Conservation (phyloP, 1,140 invertebrate species). For the Orchestia grillus region DNA sequence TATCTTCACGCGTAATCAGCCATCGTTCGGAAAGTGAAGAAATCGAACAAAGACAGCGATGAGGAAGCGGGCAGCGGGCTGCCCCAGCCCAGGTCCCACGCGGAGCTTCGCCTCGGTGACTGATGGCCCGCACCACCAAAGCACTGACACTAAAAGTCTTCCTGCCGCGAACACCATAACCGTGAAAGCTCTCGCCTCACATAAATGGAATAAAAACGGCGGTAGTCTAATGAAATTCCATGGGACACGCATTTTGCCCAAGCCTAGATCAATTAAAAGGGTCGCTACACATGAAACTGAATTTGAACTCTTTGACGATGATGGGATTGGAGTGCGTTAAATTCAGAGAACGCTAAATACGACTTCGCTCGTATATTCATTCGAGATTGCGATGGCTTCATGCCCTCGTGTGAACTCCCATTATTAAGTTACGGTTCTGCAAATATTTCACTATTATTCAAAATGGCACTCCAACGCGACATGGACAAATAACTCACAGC, state of each 20-base stretch:
- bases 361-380: not conserved
- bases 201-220: constrained; percentile 34
- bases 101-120: not conserved
- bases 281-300: not conserved
- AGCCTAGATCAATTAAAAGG: not conserved
- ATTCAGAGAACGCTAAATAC: not conserved
- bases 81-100: not conserved
- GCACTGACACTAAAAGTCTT: constrained; percentile 52
- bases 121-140: constrained; percentile 29
- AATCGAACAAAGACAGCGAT: too few species aligned
- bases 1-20: too few species aligned
- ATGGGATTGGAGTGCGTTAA: not conserved
- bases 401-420: not conserved
- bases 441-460: not conserved
- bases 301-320: not conserved
- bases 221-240: constrained; percentile 40
- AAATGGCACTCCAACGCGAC: not conserved
- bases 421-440: not conserved
- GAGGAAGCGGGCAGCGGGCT: too few species aligned
- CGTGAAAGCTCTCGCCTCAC: constrained; percentile 34
- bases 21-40: too few species aligned
- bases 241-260: not conserved
- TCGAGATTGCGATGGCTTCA: not conserved
- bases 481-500: not conserved
- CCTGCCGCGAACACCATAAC: constrained; percentile 47